phyloP scores from a whole-genome alignment of 2,888 invertebrate genomes.

The Boloria euphrosyne region DNA sequence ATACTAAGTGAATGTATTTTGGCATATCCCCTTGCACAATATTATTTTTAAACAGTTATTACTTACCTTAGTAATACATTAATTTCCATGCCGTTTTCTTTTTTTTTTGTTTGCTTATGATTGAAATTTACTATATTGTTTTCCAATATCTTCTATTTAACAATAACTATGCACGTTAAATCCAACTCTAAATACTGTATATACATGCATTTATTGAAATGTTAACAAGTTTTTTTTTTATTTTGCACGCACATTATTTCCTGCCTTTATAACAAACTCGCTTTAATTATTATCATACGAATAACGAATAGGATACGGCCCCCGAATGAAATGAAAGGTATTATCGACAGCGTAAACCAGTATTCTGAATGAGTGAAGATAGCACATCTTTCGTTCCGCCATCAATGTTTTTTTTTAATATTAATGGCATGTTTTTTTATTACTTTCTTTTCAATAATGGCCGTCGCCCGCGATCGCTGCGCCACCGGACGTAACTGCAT shows the following conservation, averaged over 20 bases:
- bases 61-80: slow-evolving; percentile 20
- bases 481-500: slow-evolving; percentile 62
- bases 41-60: not conserved
- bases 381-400: slow-evolving; percentile 51
- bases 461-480: slow-evolving; percentile 53
- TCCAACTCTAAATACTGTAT: not conserved
- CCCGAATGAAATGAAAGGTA: not conserved
- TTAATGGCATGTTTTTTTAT: slow-evolving; percentile 78
- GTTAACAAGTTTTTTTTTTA: not conserved
- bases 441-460: slow-evolving; percentile 55
- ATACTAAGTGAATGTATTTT: not conserved
- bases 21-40: not conserved
- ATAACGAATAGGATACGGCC: slow-evolving; percentile 1
- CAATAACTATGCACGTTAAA: slow-evolving; percentile 1
- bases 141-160: not conserved
- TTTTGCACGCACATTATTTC: slow-evolving; percentile 7
- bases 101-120: slow-evolving; percentile 7
- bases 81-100: slow-evolving; percentile 34
- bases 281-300: not conserved
- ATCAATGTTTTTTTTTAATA: slow-evolving; percentile 45
- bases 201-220: slow-evolving; percentile 1
- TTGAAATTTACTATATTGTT: slow-evolving; percentile 7
- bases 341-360: not conserved
- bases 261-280: not conserved
- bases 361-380: slow-evolving; percentile 73